A percentile compares a stretch with the other conserved stretches of the same genome.
Evolutionary conservation across 2,888 invertebrate genomes (phyloP).

Genomic region (Adela reaumurella): DNA sequence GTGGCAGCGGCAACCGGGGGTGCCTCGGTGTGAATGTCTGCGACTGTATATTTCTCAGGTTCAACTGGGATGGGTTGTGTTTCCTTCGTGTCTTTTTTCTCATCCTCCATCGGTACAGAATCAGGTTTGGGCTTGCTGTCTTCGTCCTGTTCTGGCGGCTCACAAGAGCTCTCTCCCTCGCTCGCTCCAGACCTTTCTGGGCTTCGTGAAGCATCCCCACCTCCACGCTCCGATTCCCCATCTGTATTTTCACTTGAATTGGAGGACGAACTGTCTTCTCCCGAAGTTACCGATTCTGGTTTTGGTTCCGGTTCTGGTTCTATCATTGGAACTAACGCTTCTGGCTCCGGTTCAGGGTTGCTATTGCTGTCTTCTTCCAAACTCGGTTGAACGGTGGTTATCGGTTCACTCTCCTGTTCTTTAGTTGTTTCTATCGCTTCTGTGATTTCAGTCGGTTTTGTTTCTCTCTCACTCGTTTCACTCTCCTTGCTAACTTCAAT

Average conservation of each 20-base stretch:
- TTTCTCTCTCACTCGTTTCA: not conserved
- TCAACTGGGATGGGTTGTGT: not conserved
- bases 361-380: not conserved
- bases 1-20: no score
- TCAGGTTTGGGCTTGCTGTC: not conserved
- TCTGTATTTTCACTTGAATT: slow-evolving; percentile 2
- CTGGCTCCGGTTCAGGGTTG: not conserved
- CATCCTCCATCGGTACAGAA: not conserved
- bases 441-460: not conserved
- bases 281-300: not conserved
- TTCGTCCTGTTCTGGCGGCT: not conserved
- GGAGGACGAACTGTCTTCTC: not conserved
- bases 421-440: not conserved
- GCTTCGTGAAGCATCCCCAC: not conserved
- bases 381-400: not conserved
- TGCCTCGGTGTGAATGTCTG: not conserved
- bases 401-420: not conserved
- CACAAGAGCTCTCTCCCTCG: not conserved
- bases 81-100: not conserved
- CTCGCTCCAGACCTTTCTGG: not conserved
- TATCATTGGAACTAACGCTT: not conserved
- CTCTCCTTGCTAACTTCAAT: no score
- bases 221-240: not conserved
- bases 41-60: not conserved
- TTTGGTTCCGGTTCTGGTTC: no score